These are phyloP conservation scores for Philotrypesis tridentata DNA, from an alignment of 1,140 invertebrate species.

Conservation along the genomic window DNA sequence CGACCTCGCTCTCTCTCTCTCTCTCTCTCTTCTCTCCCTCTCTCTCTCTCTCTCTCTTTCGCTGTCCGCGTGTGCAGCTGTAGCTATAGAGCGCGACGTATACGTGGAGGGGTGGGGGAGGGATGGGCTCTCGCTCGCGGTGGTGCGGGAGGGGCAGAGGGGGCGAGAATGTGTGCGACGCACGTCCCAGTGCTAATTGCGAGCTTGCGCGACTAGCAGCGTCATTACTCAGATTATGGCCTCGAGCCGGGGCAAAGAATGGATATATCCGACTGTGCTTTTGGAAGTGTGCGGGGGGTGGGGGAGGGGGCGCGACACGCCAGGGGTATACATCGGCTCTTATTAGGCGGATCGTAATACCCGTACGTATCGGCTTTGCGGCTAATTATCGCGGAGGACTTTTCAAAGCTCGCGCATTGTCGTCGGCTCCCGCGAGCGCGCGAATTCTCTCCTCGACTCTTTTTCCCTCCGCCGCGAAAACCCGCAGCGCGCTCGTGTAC, in stretches of 20 bases:
- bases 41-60: too few relatives aligned
- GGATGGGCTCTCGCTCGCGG: too few relatives aligned
- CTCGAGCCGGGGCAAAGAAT: neutral
- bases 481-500: too few relatives aligned
- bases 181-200: slow-evolving; percentile 32
- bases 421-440: neutral
- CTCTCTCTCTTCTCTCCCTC: too few relatives aligned
- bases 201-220: neutral
- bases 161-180: neutral
- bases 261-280: neutral
- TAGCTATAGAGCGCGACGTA: too few relatives aligned
- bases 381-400: slow-evolving; percentile 3
- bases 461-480: neutral
- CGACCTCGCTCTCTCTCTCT: neutral
- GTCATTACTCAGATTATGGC: slow-evolving; percentile 26
- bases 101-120: too few relatives aligned
- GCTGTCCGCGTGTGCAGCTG: neutral
- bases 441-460: neutral
- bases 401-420: neutral
- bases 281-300: neutral
- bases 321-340: neutral
- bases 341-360: too few relatives aligned
- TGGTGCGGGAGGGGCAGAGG: neutral
- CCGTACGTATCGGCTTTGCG: neutral
- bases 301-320: neutral